Percentiles rank a stretch among this genome's conserved stretches.
Evolutionary conservation across 2,888 invertebrate species (phyloP).

Genomic region (Drosophila putrida): DNA sequence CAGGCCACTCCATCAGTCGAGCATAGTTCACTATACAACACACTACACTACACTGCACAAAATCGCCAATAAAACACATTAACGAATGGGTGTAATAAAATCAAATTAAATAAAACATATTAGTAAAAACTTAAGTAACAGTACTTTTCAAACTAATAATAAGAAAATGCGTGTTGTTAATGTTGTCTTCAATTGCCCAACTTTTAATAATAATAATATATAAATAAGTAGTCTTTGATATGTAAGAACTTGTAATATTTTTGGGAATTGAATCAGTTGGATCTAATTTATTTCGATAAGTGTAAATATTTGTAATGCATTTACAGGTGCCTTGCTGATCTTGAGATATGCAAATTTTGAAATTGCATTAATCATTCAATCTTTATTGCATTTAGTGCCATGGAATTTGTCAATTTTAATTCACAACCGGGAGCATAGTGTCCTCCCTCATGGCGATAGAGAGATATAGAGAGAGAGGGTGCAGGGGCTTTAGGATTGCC

Average conservation of each 20-base stretch:
- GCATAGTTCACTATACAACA: constrained; percentile 29
- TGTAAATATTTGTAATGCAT: constrained; percentile 8
- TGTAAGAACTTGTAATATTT: too few relatives aligned
- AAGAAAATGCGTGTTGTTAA: too few relatives aligned
- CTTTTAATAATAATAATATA: too few relatives aligned
- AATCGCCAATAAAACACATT: too few relatives aligned
- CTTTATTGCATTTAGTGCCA: constrained; percentile 33
- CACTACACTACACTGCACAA: constrained; percentile 16
- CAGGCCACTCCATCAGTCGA: constrained; percentile 57
- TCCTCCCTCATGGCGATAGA: neutral
- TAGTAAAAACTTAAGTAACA: too few relatives aligned
- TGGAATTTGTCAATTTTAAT: constrained; percentile 47
- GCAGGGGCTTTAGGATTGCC: constrained; percentile 55
- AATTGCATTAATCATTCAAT: constrained; percentile 46
- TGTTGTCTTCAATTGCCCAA: too few relatives aligned
- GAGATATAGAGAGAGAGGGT: neutral
- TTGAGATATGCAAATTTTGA: constrained; percentile 21
- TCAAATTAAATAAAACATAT: neutral
- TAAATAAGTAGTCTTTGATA: too few relatives aligned
- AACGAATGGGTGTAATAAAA: too few relatives aligned
- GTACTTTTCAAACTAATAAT: too few relatives aligned
- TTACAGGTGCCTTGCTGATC: constrained; percentile 10
- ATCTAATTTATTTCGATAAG: too few relatives aligned
- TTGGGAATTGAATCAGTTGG: too few relatives aligned
- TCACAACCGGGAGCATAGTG: constrained; percentile 42